Evolutionary conservation across 1,140 invertebrate genomes (phyloP), one percentile per base, ranked within the genome.

Genomic region (Cephus cinctus): DNA sequence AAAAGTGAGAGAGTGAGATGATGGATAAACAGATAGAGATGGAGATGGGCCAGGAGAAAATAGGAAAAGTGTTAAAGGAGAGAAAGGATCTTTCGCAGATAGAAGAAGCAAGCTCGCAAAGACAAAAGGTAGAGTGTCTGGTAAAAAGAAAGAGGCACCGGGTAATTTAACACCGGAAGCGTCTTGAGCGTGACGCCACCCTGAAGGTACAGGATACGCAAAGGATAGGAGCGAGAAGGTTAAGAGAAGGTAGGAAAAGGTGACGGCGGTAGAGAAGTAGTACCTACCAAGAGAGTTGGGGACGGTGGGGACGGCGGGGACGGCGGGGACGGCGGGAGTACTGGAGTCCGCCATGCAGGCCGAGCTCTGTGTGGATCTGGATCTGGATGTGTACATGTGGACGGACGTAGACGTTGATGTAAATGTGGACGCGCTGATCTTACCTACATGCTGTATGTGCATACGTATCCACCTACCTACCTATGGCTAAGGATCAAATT

Each of bases 161-260:
- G 64, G 74, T 76, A 76, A 76, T 73, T 65, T 63, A 74, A 76
- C 71, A 76, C 74, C 74, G 74, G 74, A 76, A 76, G 74, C 71
- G 73, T 73, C 73, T 76, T 71, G 71, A 75, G 66, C 69, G 69
- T 73, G 73, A 75, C 74, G 74, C 74, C 74, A 76, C 74, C 74
- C 74, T 72, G 74, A 76, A 75, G 72, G 70, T 74, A 69, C 69
- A 72, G 73, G 65, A 75, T 73, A 72, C 69, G 65, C 69, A 54
- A 39, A 44, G 43, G 43, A 34, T 38, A 41, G 18, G 38, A 27
- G 41, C 45, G 62, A 61, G 60, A 61, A 63, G 63, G 54, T 59
- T 14, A 58, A 59, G 57, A 50, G n/a, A n/a, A 69, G 59, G 64
- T 61, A 60, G 67, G 62, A 55, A 59, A 60, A 52, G 57, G 57